Evolutionary conservation across 2,797 vertebrate genomes (phyloP).

Genomic region (Macropus fuliginosus): DNA sequence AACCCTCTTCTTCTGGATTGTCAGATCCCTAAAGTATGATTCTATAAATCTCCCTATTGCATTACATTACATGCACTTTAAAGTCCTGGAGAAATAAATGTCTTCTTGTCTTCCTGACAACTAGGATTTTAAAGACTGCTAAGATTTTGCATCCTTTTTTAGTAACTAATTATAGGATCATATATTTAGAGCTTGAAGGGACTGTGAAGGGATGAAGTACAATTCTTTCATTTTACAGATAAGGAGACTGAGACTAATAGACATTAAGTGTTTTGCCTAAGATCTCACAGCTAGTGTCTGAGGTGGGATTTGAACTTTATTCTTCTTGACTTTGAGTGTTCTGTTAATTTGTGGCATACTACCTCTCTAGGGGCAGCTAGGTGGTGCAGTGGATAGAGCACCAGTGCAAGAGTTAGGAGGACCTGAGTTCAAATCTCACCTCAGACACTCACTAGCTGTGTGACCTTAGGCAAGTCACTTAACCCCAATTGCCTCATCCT

Average conservation of each 20-base stretch:
- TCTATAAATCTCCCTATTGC: neutral
- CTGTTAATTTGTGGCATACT: neutral
- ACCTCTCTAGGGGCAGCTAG: neutral
- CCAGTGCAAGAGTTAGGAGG: too few relatives aligned
- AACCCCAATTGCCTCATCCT: too few relatives aligned
- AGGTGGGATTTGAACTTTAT: neutral
- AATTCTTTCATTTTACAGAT: neutral
- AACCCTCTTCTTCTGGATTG: neutral
- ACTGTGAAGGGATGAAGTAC: neutral
- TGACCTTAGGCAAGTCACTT: too few relatives aligned
- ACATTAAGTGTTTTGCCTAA: neutral
- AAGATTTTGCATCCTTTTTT: neutral
- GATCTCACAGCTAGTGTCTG: neutral
- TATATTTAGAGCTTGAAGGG: neutral
- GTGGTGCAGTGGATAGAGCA: too few relatives aligned
- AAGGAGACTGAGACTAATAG: neutral
- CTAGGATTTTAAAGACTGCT: neutral
- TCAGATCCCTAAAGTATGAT: neutral
- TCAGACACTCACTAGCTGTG: too few relatives aligned
- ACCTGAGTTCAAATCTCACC: too few relatives aligned
- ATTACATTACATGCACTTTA: too few relatives aligned
- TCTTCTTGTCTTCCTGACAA: neutral
- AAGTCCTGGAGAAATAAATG: neutral
- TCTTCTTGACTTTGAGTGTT: neutral
- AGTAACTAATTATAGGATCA: neutral